Percentiles rank a stretch among this genome's conserved stretches.
Conservation (phyloP, 1,140 invertebrate species). For the Philaenus spumarius region DNA sequence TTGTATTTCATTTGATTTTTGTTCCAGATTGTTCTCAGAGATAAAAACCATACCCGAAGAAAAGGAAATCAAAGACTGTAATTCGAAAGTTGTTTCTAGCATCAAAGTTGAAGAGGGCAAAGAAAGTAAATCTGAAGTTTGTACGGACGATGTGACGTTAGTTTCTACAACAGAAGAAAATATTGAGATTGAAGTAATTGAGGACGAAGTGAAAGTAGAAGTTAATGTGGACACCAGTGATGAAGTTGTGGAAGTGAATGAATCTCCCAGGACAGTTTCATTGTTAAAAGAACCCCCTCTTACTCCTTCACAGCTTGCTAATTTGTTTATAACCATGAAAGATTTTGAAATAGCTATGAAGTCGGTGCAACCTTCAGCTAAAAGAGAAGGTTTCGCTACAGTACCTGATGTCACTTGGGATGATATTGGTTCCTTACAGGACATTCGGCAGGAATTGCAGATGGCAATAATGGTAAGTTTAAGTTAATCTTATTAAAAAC, state of each 20-base stretch:
- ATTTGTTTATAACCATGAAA: slow-evolving; percentile 57
- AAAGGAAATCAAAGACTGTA: slow-evolving; percentile 1
- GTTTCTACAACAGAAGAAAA: neutral
- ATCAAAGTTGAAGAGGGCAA: too few species aligned
- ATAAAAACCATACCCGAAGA: neutral
- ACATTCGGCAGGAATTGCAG: slow-evolving; percentile 84
- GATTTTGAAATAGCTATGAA: slow-evolving; percentile 77
- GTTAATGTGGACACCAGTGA: neutral
- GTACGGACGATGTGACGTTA: slow-evolving; percentile 17
- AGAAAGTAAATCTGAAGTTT: slow-evolving; percentile 8
- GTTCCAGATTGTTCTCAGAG: neutral
- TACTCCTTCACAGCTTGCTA: slow-evolving; percentile 46
- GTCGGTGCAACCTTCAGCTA: slow-evolving; percentile 84
- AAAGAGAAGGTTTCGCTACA: slow-evolving; percentile 94
- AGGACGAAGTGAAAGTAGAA: neutral
- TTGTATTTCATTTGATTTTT: too few species aligned
- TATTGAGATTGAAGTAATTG: neutral
- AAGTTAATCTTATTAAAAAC: too few species aligned
- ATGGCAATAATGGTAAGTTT: slow-evolving; percentile 71
- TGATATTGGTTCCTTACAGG: slow-evolving; percentile 86
- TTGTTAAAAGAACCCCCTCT: neutral
- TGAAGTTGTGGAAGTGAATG: neutral
- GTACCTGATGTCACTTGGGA: slow-evolving; percentile 97
- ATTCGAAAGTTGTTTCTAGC: too few species aligned
- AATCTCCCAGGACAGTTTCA: neutral